Evolutionary conservation across 2,888 invertebrate species (phyloP), one percentile per base, ranked within the genome.

Genomic region (Drosophila bunnanda): DNA sequence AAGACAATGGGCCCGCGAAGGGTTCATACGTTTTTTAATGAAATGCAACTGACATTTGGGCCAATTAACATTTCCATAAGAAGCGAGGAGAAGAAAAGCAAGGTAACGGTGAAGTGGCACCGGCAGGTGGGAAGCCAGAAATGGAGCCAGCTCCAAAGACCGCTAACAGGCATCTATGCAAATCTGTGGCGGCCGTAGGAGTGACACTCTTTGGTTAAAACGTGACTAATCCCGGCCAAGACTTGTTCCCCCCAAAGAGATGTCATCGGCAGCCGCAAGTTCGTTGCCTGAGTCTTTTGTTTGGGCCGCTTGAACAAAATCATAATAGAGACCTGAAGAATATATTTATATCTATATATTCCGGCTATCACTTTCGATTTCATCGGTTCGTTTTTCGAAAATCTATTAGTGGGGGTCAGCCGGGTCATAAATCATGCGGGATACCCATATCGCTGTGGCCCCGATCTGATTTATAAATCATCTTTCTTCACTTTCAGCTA

Each of bases 401-500:
- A 46, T 38, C 54, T 48, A 48, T 41, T 50, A 39, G 70, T 4
- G 17, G 30, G 30, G 30, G 8, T 39, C 60, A 44, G 30, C 60
- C 20, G 32, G 46, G 54, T 59, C 56, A 65, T 67, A 68, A 68
- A 44, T 56, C 62, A 70, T 39, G 28, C n/a, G 53, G 22, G 8
- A 10, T 34, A 32, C 34, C 50, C 32, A 36, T 53, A 44, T 60
- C 41, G 20, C 48, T n/a, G 13, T 20, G 46, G 20, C 48, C 54
- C 43, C 62, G 57, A 57, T 62, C 58, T 70, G 9, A 62, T 39
- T 70, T 50, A 75, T 59, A 55, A 72, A 71, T 60, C 52, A 56
- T 59, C 32, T 74, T 57, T 53, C n/a, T 38, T 38, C 52, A 46
- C 38, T 32, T 50, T 32, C 92, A 95, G 95, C 89, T 97, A 97